Base-by-base conservation (phyloP, 2,113 vertebrate species). In the Pituophis catenifer region DNA sequence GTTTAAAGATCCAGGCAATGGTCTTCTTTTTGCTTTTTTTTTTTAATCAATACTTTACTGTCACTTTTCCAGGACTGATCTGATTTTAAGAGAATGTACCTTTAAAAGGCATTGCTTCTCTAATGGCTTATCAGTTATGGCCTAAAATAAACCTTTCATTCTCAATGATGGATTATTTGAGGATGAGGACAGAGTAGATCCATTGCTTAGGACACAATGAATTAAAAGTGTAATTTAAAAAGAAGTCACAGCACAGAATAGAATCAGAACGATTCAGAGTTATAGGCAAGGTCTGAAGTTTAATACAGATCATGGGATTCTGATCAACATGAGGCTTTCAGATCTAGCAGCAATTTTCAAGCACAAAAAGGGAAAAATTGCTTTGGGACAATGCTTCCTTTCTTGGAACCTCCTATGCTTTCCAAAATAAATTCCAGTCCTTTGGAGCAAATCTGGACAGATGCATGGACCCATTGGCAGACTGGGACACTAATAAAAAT, bases 1-100 rank as follows among this genome's bases (percentile, higher is more conserved):
- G 93, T 88, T 94, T 97, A 95, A 96, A 93, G 90, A 86, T 50
- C 86, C 3, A 59, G 54, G n/a, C 70, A 93, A 53, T 7, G n/a
- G 55, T 59, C 91, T 92, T 93, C n/a, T 38, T 53, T 70, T 48
- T n/a, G 44, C 44, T 13, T 24, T 75, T 15, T 15, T 38, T 15
- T 26, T 9, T 17, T 70, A 91, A 62, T 93, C 93, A 94, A 87
- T 89, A 15, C 91, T 58, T 94, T 44, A 62, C 89, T 86, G 91
- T 33, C 92, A 94, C 17, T 5, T 1, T 65, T 93, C 38, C 92
- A 91, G 91, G n/a, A 33, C 62, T 26, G 29, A 58, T 87, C n/a
- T 65, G 55, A 38, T 88, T 58, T 53, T 4, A 53, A 95, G 91
- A 48, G 33, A 54, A 10, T 90, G 8, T 86, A 89, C 90, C 65